These are phyloP conservation scores for Shinisaurus crocodilurus DNA, from an alignment of 2,113 vertebrate genomes.

Conservation along the genomic window DNA sequence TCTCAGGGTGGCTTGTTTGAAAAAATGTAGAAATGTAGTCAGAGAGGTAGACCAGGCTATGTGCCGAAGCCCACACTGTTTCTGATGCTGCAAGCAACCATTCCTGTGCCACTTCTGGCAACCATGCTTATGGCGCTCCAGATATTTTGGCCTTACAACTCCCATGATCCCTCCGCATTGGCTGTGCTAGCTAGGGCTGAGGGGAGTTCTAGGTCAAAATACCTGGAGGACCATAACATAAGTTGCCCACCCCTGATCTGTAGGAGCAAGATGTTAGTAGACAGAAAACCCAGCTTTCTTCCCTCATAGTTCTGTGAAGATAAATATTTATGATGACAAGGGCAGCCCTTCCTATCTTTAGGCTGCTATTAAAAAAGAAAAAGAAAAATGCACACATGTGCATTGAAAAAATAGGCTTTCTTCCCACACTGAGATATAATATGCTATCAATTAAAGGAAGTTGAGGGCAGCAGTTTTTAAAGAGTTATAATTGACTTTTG, in stretches of 20 bases:
- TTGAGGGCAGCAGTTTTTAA: slow-evolving; percentile 40
- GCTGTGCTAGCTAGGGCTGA: no score
- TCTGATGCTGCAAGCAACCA: not conserved
- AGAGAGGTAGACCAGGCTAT: no score
- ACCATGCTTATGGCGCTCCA: no score
- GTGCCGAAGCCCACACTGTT: not conserved
- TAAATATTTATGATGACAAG: slow-evolving; percentile 9
- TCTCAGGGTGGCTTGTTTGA: no score
- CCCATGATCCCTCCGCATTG: no score
- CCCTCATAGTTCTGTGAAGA: not conserved
- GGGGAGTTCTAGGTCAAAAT: no score
- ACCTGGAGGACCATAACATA: no score
- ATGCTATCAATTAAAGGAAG: slow-evolving; percentile 41
- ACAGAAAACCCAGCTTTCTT: not conserved
- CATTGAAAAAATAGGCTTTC: slow-evolving; percentile 43
- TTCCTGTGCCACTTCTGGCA: not conserved
- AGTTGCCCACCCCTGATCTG: no score
- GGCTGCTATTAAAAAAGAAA: slow-evolving; percentile 35
- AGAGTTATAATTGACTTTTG: slow-evolving; percentile 54
- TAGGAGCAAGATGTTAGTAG: not conserved
- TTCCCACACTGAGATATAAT: slow-evolving; percentile 29
- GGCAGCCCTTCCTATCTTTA: slow-evolving; percentile 8
- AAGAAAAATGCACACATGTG: not conserved
- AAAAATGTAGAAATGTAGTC: no score
- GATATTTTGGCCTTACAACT: no score